Base-by-base conservation (phyloP, 2,797 vertebrate species). In the Clarias pachynema region DNA sequence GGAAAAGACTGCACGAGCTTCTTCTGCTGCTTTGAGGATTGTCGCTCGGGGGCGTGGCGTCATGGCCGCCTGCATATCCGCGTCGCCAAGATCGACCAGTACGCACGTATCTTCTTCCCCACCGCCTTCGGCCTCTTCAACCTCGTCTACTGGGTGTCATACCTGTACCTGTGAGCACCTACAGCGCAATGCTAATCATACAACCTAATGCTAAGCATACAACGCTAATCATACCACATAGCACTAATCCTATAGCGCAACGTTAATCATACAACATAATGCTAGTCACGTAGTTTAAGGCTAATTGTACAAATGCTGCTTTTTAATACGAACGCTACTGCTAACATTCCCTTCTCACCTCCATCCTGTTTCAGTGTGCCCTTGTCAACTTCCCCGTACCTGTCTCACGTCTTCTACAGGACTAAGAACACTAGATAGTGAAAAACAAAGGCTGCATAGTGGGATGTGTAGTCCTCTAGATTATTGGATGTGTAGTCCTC, bases 1-100 rank as follows among this genome's bases (percentile, higher is more conserved):
- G 98, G 98, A 87, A 99, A 99, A 94, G 98, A 99, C 97, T 99
- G 98, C 95, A 96, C 98, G 94, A 99, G 98, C 90, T 99, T 99
- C 94, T 99, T 99, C 93, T 99, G 98, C 95, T 99, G 98, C 92
- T 99, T 99, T 69, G 97, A 99, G 89, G 98, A 99, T 89, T 99
- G 98, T 89, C 97, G 98, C 92, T 98, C 98, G 0, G 98, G 98
- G 84, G 98, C 98, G 0, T 99, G 98, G 98, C 92, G 98, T 89
- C 98, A 99, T 0, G 98, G 98, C 81, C 95, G 98, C 85, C 96
- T 99, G 95, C 98, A 99, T 84, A 99, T 99, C 90, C 98, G 97
- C 84, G 90, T 99, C 8, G 96, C 98, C 86, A 99, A 99, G 95
- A 98, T 99, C 96, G 98, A 99, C 97, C 98, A 97, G 0, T 99